Evolutionary conservation across 2,113 vertebrate genomes (phyloP).

Genomic region (Dinomys branickii): DNA sequence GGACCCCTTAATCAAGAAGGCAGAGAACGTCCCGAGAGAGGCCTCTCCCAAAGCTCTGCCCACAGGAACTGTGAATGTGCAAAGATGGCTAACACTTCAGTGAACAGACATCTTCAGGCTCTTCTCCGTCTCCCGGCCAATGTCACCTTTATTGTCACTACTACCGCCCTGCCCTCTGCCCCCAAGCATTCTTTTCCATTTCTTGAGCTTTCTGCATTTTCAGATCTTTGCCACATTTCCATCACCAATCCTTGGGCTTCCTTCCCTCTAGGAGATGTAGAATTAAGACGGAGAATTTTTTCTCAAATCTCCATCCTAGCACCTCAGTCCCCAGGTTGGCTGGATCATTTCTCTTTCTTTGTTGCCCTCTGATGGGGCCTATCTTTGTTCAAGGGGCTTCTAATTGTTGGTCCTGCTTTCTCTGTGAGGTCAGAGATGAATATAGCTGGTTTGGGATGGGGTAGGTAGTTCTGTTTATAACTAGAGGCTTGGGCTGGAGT

Average conservation of each 20-base stretch:
- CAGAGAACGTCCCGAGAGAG: background rate
- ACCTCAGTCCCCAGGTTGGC: background rate
- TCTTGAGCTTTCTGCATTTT: slow-evolving; percentile 16
- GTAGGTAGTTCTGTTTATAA: background rate
- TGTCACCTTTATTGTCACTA: background rate
- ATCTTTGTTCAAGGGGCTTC: background rate
- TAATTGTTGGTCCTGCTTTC: slow-evolving; percentile 18
- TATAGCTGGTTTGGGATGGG: background rate
- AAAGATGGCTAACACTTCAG: slow-evolving; percentile 16
- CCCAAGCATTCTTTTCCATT: background rate
- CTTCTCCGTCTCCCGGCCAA: background rate
- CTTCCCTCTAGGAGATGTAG: background rate
- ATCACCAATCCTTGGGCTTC: background rate
- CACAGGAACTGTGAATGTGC: background rate
- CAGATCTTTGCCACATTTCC: background rate
- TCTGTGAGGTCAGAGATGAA: background rate
- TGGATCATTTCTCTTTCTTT: background rate
- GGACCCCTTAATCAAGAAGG: background rate
- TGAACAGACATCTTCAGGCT: background rate
- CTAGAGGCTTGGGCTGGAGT: background rate
- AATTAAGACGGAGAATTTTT: slow-evolving; percentile 47
- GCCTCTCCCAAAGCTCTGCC: background rate
- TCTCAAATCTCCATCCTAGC: background rate
- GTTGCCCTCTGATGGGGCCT: background rate
- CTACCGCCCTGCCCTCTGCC: no score